Percentiles rank a stretch among this genome's conserved stretches.
phyloP scores from a whole-genome alignment of 1,140 invertebrate species.

The Contarinia nasturtii region DNA sequence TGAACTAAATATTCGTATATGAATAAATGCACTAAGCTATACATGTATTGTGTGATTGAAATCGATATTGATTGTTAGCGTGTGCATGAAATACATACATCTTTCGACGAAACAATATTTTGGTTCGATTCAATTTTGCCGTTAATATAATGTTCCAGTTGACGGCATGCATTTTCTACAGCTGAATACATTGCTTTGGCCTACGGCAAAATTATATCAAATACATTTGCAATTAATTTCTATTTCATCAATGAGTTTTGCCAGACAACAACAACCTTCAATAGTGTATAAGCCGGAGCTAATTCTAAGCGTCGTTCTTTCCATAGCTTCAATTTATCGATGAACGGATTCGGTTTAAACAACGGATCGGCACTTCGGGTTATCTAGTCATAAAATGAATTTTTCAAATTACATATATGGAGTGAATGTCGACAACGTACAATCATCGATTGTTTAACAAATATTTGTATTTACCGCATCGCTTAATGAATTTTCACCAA shows the following conservation, averaged over 20 bases:
- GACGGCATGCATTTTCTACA: neutral
- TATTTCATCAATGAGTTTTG: neutral
- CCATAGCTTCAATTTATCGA: neutral
- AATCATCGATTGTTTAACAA: neutral
- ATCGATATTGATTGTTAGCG: neutral
- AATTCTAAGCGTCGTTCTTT: neutral
- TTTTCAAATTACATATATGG: too few relatives aligned
- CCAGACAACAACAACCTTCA: too few relatives aligned
- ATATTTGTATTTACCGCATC: neutral
- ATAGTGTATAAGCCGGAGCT: neutral
- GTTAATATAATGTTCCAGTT: neutral
- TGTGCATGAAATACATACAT: neutral
- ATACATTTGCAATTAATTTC: neutral
- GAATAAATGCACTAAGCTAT: too few relatives aligned
- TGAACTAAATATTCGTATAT: too few relatives aligned
- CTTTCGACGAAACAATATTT: neutral
- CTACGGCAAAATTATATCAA: neutral
- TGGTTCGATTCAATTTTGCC: neutral
- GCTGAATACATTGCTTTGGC: neutral
- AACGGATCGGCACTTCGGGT: neutral
- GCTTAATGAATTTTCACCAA: neutral
- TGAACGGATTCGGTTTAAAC: neutral
- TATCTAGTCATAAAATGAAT: neutral
- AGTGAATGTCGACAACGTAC: too few relatives aligned
- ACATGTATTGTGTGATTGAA: too few relatives aligned